Evolutionary conservation across 1,140 invertebrate genomes (phyloP).

Genomic region (Macrobrachium nipponense): DNA sequence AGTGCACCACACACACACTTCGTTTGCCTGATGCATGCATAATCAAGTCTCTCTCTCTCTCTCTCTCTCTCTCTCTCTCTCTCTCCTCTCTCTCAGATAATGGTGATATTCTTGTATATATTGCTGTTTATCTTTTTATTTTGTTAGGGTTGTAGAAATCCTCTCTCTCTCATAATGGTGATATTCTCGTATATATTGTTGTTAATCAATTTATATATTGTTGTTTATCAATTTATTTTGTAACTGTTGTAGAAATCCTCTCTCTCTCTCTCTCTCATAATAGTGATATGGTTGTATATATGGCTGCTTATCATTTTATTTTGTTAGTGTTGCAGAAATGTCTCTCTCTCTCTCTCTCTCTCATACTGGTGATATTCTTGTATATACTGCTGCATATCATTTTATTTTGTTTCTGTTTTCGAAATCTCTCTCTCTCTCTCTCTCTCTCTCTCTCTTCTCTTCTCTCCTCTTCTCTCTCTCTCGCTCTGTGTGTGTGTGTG

Average conservation of each 20-base stretch:
- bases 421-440: not conserved
- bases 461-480: conserved; percentile 22
- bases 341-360: conserved; percentile 12
- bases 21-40: not conserved
- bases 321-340: too few relatives aligned
- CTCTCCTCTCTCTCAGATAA: not conserved
- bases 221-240: too few relatives aligned
- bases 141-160: too few relatives aligned
- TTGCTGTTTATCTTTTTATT: too few relatives aligned
- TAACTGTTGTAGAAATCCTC: too few relatives aligned
- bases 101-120: not conserved
- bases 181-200: too few relatives aligned
- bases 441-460: conserved; percentile 26
- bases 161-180: not conserved
- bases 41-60: not conserved
- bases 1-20: not conserved
- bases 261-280: not conserved
- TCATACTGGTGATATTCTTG: not conserved
- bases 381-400: not conserved
- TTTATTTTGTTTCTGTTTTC: not conserved
- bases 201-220: too few relatives aligned
- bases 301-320: too few relatives aligned
- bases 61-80: not conserved
- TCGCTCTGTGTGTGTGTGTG: too few relatives aligned
- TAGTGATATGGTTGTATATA: too few relatives aligned